Conservation (phyloP, 2,113 vertebrate species). For the Cyphomyrus discorhynchus region DNA sequence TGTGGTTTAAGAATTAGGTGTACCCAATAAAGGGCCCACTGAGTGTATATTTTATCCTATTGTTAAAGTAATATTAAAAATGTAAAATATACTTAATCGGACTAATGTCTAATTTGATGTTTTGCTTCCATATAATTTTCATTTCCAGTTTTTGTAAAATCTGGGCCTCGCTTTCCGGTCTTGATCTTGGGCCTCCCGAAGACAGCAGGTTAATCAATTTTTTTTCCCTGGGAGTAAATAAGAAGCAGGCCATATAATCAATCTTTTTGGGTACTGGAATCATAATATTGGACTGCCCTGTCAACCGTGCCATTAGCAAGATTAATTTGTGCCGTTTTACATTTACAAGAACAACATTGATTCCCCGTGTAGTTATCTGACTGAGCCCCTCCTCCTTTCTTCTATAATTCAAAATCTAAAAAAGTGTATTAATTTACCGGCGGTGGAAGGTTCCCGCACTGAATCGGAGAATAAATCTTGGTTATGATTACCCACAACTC, state of each 20-base stretch:
- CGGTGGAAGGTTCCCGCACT: slow-evolving; percentile 46
- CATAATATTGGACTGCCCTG: slow-evolving; percentile 69
- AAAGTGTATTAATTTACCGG: slow-evolving; percentile 64
- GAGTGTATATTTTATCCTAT: neutral
- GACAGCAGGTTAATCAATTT: slow-evolving; percentile 16
- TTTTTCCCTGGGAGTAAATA: slow-evolving; percentile 59
- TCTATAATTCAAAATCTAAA: slow-evolving; percentile 65
- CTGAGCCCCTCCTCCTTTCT: slow-evolving; percentile 63
- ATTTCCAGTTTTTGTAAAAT: neutral
- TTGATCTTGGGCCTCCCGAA: neutral
- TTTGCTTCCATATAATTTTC: neutral
- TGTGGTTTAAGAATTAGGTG: neutral
- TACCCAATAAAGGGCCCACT: neutral
- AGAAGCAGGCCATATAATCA: slow-evolving; percentile 64
- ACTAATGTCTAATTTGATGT: neutral
- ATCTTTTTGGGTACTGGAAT: slow-evolving; percentile 66
- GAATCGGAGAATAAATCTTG: slow-evolving; percentile 64
- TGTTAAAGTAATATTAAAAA: neutral
- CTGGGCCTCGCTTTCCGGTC: neutral
- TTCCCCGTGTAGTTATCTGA: slow-evolving; percentile 49
- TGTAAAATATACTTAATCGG: neutral
- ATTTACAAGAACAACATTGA: slow-evolving; percentile 67
- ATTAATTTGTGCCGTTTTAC: slow-evolving; percentile 70
- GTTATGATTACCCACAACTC: slow-evolving; percentile 65
- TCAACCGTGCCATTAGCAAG: slow-evolving; percentile 69